These are phyloP conservation scores for Octonoba sinensis DNA, from an alignment of 2,888 invertebrate species.

Conservation along the genomic window DNA sequence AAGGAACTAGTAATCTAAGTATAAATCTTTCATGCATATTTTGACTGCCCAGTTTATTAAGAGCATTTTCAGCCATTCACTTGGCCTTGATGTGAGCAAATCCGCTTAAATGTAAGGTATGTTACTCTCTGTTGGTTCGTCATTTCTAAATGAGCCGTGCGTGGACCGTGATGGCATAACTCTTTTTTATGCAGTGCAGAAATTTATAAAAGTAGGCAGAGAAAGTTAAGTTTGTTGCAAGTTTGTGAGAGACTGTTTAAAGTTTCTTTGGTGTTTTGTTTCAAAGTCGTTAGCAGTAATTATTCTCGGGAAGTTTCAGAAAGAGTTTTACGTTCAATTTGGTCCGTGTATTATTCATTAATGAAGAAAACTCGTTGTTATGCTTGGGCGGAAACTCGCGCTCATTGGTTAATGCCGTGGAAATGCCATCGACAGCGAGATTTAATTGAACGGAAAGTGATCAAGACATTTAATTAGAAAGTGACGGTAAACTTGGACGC, in stretches of 20 bases:
- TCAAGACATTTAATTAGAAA: constrained; percentile 63
- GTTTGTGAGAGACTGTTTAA: constrained; percentile 34
- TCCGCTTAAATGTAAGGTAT: no score
- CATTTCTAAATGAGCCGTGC: no score
- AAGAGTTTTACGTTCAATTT: constrained; percentile 63
- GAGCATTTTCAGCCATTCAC: no score
- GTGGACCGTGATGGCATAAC: no score
- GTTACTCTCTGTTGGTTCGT: no score
- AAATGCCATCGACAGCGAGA: constrained; percentile 60
- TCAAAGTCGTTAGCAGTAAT: constrained; percentile 63
- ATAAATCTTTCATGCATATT: no score
- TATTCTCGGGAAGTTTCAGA: constrained; percentile 56
- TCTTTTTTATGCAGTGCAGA: no score
- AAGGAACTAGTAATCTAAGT: no score
- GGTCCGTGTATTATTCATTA: constrained; percentile 63
- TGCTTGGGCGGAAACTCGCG: constrained; percentile 55
- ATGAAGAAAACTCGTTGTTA: constrained; percentile 64
- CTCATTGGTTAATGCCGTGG: constrained; percentile 59
- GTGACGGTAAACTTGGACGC: constrained; percentile 45
- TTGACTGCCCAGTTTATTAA: no score
- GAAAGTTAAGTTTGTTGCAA: constrained; percentile 46
- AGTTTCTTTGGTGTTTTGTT: constrained; percentile 62
- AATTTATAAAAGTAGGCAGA: no score
- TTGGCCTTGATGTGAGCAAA: no score
- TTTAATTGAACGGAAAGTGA: constrained; percentile 63